Evolutionary conservation across 1,140 invertebrate species (phyloP).

Genomic region (Drosophila mojavensis): DNA sequence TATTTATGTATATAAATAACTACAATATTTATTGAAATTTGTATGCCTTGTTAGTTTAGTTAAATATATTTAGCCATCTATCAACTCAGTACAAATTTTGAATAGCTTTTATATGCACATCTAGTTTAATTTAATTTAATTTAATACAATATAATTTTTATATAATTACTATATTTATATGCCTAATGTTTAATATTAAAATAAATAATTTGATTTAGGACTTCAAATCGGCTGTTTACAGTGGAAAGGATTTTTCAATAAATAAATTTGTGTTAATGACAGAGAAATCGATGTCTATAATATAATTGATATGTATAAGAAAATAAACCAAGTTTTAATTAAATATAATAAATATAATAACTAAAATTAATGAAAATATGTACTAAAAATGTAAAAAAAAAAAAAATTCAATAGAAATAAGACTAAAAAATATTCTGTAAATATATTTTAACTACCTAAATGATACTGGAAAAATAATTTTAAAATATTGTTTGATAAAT

Average conservation of each 20-base stretch:
- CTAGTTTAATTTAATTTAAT: constrained; percentile 22
- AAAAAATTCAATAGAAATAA: too few relatives aligned
- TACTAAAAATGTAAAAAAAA: too few relatives aligned
- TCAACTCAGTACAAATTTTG: constrained; percentile 64
- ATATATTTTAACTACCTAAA: too few relatives aligned
- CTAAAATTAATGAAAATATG: too few relatives aligned
- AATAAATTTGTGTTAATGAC: background rate
- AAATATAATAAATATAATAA: too few relatives aligned
- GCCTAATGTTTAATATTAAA: background rate
- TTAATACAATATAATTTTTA: constrained; percentile 8
- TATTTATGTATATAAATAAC: constrained; percentile 61
- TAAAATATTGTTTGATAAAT: too few relatives aligned
- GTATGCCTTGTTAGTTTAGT: constrained; percentile 40
- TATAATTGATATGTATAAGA: too few relatives aligned
- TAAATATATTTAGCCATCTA: constrained; percentile 36
- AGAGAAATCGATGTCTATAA: background rate
- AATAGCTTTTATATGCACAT: constrained; percentile 28
- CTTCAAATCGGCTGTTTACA: background rate
- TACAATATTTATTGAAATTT: constrained; percentile 66
- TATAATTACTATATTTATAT: background rate
- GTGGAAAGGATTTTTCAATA: background rate
- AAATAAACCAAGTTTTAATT: too few relatives aligned
- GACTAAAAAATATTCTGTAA: too few relatives aligned
- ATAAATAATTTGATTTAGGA: constrained; percentile 14
- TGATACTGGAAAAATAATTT: too few relatives aligned